phyloP scores from a whole-genome alignment of 2,888 invertebrate genomes.

The Fabriciana adippe region DNA sequence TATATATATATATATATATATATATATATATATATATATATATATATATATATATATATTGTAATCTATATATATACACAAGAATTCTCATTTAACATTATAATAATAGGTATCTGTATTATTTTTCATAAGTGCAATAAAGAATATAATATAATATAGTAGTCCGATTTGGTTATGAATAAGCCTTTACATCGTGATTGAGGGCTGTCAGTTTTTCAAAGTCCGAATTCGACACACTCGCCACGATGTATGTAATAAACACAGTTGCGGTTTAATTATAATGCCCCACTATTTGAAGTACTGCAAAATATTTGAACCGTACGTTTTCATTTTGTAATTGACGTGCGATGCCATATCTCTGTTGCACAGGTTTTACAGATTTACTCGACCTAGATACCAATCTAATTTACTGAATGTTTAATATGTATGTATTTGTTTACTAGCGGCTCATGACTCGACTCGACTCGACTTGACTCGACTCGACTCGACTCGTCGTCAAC shows the following conservation, averaged over 20 bases:
- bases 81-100: background rate
- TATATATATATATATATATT: too few species aligned
- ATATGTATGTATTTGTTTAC: too few species aligned
- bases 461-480: too few species aligned
- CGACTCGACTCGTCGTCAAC: too few species aligned
- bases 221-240: constrained; percentile 9
- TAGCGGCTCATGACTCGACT: too few species aligned
- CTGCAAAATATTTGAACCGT: constrained; percentile 1
- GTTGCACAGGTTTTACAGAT: too few species aligned
- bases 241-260: constrained; percentile 18
- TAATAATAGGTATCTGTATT: background rate
- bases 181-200: constrained; percentile 11
- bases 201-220: constrained; percentile 21
- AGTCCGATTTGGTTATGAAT: background rate
- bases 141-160: background rate
- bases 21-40: too few species aligned
- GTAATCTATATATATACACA: too few species aligned
- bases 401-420: too few species aligned
- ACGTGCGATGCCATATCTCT: background rate
- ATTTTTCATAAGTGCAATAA: background rate
- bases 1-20: too few species aligned
- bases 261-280: constrained; percentile 22
- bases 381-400: too few species aligned
- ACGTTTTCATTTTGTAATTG: background rate
- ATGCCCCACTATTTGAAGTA: background rate